Evolutionary conservation across 2,113 vertebrate genomes (phyloP), one percentile per base, ranked within the genome.

Genomic region (Amblyornis subalaris): DNA sequence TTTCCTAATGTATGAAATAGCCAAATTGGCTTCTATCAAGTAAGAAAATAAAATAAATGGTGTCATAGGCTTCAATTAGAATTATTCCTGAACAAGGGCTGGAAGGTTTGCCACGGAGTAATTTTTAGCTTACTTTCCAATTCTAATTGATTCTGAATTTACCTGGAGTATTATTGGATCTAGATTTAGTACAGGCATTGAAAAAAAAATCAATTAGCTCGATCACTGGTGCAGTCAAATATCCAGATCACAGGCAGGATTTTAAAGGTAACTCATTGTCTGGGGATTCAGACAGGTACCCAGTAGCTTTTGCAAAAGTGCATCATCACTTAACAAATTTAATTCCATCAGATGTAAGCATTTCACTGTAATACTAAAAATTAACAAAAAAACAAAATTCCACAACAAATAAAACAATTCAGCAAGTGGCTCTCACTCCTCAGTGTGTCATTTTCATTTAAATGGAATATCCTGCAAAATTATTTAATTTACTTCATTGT

Each of bases 341-440:
- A 15, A 70, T 69, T 80, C 28, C 35, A 36, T 53, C 9, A 3
- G 7, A 72, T 16, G 7, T 5, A 62, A 66, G 28, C 42, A 55
- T 89, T 81, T 88, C 50, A 35, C n/a, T 48, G 13, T 4, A 11
- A 47, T 26, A 58, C 28, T 42, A 20, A 22, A 70, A 67, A 44
- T 11, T 18, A 36, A 26, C 15, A 48, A 69, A 26, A 29, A 40
- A 35, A 38, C 10, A 67, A 31, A 2, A 0, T 1, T 2, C 13
- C 13, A 15, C 14, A 47, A 42, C 35, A 22, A 75, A 17, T 13
- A n/a, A 75, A 72, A 23, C 6, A 60, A 33, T 17, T 2, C 17
- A 48, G 40, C 18, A 42, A 85, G 10, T 12, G 10, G 24, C 12
- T 76, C 51, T 74, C 26, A n/a, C 12, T 19, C 54, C 15, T 62